Base-by-base conservation (phyloP, 1,140 invertebrate genomes). In the Leptonema lineaticorne region DNA sequence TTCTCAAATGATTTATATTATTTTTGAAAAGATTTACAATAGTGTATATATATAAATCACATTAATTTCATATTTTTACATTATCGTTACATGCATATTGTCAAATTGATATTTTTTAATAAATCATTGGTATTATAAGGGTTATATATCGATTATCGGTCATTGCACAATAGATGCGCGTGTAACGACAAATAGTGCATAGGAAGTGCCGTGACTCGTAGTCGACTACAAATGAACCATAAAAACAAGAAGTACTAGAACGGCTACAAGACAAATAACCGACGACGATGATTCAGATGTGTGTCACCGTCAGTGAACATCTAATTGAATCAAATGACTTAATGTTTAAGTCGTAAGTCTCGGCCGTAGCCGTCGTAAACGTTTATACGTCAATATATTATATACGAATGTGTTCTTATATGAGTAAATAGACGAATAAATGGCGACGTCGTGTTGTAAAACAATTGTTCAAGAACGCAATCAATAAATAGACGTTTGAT, bases 251-350 rank as follows among this genome's bases (percentile, higher is more conserved):
- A 30, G 14, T 22, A 58, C 46, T 24, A 66, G 20, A 11, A 66
- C 45, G 28, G 46, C 28, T 29, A 56, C 56, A 48, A 67, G 59
- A 59, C 65, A 58, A 45, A 67, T 59, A n/a, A n/a, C n/a, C 30
- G 22, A 66, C 45, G 28, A 59, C 28, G 50, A 56, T 66, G 63
- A 67, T 67, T 67, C 65, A 58, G 57, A 67, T 59, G 65, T 67
- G 29, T 67, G 65, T 67, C 65, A 67, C 11, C 65, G 29, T 11
- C 20, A 22, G 53, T 46, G 26, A 67, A 30, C 65, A 27, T 3
- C 33, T 60, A 59, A 67, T 67, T 59, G 53, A 67, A 37, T 67
- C 30, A 14, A 64, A 64, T 64, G 45, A 64, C 62, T 64, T 64
- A 64, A 64, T 64, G 62, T 27, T 29, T n/a, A 16, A 53, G 48